Conservation (phyloP, 1,140 invertebrate species). For the Agrilus planipennis region DNA sequence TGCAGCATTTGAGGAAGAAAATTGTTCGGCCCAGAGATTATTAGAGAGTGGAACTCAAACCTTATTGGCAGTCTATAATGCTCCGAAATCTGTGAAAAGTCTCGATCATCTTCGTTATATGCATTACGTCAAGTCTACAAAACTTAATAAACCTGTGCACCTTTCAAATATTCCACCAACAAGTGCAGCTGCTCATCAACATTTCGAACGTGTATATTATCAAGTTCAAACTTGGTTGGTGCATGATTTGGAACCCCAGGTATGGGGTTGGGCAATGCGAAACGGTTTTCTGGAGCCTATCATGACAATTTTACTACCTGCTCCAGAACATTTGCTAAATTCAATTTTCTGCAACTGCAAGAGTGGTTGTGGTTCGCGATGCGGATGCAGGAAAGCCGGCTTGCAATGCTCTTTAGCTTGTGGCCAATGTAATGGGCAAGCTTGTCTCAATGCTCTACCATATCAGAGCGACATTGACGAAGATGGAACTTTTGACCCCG, state of each 20-base stretch:
- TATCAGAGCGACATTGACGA: slow-evolving; percentile 10
- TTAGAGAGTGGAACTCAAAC: slow-evolving; percentile 24
- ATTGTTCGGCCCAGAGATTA: slow-evolving; percentile 20
- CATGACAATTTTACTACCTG: slow-evolving; percentile 21
- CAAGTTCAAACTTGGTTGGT: slow-evolving; percentile 34
- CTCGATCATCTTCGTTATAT: slow-evolving; percentile 11
- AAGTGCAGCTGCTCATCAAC: slow-evolving; percentile 26
- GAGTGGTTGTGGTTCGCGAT: slow-evolving; percentile 2
- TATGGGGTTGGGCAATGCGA: slow-evolving; percentile 29
- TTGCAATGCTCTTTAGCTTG: slow-evolving; percentile 4
- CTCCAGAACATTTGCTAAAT: slow-evolving; percentile 25
- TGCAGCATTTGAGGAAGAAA: slow-evolving; percentile 29
- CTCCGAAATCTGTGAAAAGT: slow-evolving; percentile 24
- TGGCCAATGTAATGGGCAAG: slow-evolving; percentile 1
- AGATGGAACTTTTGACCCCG: slow-evolving; percentile 8
- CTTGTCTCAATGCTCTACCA: slow-evolving; percentile 1
- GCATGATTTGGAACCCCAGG: slow-evolving; percentile 29
- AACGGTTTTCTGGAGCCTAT: slow-evolving; percentile 29
- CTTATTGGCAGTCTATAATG: slow-evolving; percentile 27
- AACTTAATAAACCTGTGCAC: slow-evolving; percentile 11
- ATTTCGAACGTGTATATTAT: slow-evolving; percentile 33
- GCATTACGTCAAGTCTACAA: slow-evolving; percentile 9
- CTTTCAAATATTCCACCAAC: slow-evolving; percentile 20
- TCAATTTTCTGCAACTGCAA: slow-evolving; percentile 14
- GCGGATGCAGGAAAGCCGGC: slow-evolving; percentile 4